Conservation (phyloP, 2,113 vertebrate genomes). For the Synodontis membranacea region DNA sequence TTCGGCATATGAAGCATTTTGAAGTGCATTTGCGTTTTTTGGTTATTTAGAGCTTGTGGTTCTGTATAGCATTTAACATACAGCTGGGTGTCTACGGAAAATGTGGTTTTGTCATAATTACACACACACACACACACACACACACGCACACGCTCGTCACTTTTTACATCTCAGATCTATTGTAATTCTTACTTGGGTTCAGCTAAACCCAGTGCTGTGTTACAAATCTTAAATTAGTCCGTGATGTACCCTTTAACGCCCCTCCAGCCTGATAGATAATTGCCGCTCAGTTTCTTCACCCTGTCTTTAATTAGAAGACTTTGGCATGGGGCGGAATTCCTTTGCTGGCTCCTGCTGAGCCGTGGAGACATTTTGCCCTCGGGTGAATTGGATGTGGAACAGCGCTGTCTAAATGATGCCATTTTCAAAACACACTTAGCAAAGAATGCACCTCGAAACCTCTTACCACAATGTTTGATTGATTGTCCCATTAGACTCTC, state of each 20-base stretch:
- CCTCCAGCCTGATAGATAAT: slow-evolving; percentile 26
- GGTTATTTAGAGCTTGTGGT: neutral
- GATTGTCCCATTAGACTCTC: neutral
- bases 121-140: neutral
- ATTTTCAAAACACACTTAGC: slow-evolving; percentile 30
- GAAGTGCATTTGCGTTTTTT: neutral
- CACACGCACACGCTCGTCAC: neutral
- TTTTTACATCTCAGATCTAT: neutral
- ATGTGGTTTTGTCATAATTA: neutral
- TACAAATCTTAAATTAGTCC: neutral
- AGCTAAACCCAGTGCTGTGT: neutral
- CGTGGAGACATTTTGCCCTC: slow-evolving; percentile 15
- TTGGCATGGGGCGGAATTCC: slow-evolving; percentile 38
- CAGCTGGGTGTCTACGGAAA: neutral
- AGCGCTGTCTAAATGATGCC: slow-evolving; percentile 20
- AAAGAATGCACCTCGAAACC: slow-evolving; percentile 22
- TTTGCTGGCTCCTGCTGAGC: slow-evolving; percentile 19
- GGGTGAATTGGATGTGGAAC: slow-evolving; percentile 28
- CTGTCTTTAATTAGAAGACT: slow-evolving; percentile 43
- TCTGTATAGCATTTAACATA: neutral
- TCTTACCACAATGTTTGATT: slow-evolving; percentile 27
- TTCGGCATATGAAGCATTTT: neutral
- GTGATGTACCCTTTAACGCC: slow-evolving; percentile 5
- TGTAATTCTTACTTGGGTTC: neutral
- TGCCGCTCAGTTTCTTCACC: slow-evolving; percentile 22